Evolutionary conservation across 2,888 invertebrate genomes (phyloP), one percentile per base, ranked within the genome.

Genomic region (Leptodirus hochenwartii): DNA sequence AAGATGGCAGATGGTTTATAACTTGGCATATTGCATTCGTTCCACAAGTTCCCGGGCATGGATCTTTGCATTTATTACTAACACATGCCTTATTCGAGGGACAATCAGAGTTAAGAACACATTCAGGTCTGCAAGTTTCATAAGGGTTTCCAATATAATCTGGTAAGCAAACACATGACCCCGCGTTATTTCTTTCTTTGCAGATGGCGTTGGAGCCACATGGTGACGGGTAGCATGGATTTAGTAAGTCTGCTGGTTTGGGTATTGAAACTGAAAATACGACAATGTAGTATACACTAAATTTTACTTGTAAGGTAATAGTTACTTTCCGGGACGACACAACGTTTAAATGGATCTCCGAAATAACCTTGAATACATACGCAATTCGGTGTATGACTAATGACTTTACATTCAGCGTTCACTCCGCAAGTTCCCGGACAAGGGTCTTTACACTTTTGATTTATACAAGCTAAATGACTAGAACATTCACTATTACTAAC

Each of bases 391-490:
- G 62, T 59, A 41, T 69, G 67, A 40, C 63, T 62, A 17, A 63
- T 55, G 16, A 65, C 64, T 36, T 58, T 51, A 41, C 69, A 69
- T 42, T 59, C 56, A 0, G 66, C 62, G 38, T 62, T 62, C 38
- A 52, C 49, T 12, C 65, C 67, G 41, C 68, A 68, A 22, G 58
- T 58, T 14, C 64, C 63, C 3, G 62, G 58, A 40, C 65, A 63
- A 29, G 80, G 78, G 51, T 81, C 75, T 35, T 59, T 60, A 48
- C 80, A 81, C 53, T 73, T 74, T 43, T 73, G 69, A 46, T 74
- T 73, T 12, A 74, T 69, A 47, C 82, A 81, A 14, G 78, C 73
- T 44, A 66, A 66, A 44, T 72, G 64, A 27, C 64, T 61, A 3
- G 69, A 51, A 48, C 79, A 79, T 45, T 79, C 77, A 6, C 73